A percentile compares a stretch with the other conserved stretches of the same genome.
phyloP scores from a whole-genome alignment of 2,113 vertebrate genomes.

The Pangasianodon gigas region DNA sequence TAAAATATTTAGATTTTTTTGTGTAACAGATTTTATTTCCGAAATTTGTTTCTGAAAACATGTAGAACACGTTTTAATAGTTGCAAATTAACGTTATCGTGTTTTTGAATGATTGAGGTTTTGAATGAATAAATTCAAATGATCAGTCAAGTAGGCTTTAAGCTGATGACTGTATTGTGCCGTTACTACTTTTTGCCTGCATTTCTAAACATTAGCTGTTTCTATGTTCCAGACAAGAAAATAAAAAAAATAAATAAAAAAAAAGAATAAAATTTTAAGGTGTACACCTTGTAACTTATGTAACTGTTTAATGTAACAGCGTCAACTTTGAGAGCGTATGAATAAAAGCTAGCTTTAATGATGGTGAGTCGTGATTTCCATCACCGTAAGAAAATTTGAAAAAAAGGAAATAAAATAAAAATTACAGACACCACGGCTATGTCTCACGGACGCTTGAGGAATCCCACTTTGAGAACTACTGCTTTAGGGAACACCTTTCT shows the following conservation, averaged over 20 bases:
- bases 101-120: background rate
- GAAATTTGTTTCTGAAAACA: background rate
- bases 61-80: background rate
- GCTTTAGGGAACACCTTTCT: too few species aligned
- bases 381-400: background rate
- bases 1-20: background rate
- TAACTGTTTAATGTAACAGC: slow-evolving; percentile 93
- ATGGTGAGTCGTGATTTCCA: background rate
- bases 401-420: background rate
- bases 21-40: background rate
- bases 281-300: slow-evolving; percentile 92
- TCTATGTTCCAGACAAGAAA: slow-evolving; percentile 74
- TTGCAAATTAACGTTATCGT: background rate
- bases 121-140: background rate
- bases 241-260: slow-evolving; percentile 64
- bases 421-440: background rate
- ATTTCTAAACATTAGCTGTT: slow-evolving; percentile 85
- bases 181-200: slow-evolving; percentile 98
- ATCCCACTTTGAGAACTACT: too few species aligned
- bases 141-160: background rate
- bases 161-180: slow-evolving; percentile 92
- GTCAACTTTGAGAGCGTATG: background rate
- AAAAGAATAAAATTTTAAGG: slow-evolving; percentile 77
- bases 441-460: background rate
- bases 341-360: background rate